Evolutionary conservation across 2,797 vertebrate species (phyloP).

Genomic region (Hemitrygon akajei): DNA sequence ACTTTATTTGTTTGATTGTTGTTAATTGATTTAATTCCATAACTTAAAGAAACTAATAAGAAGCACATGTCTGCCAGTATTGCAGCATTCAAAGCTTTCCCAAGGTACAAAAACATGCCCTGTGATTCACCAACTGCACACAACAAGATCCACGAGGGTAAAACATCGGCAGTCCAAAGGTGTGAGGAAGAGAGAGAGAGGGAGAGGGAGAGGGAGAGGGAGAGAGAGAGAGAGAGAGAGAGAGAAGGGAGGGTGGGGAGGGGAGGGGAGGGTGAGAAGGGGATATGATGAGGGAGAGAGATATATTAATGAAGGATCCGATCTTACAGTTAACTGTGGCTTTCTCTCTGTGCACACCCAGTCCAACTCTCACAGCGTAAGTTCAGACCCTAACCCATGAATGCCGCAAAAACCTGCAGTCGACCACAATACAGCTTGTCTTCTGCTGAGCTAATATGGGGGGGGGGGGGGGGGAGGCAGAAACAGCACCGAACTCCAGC

Average conservation of each 20-base stretch:
- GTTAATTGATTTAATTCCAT: conserved; percentile 2
- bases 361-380: neutral
- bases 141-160: neutral
- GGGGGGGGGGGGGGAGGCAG: too few species aligned
- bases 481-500: too few species aligned
- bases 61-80: neutral
- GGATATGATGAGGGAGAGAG: too few species aligned
- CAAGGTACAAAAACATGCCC: neutral
- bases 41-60: conserved; percentile 14
- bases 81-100: neutral
- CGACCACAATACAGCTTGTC: too few species aligned
- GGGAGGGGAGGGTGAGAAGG: too few species aligned
- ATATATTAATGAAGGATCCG: neutral
- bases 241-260: too few species aligned
- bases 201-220: too few species aligned
- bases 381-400: too few species aligned
- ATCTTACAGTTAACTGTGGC: neutral
- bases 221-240: too few species aligned
- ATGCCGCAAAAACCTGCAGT: too few species aligned
- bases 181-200: too few species aligned
- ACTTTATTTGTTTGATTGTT: neutral
- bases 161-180: neutral
- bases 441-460: too few species aligned
- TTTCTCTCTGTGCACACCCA: neutral
- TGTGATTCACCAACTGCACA: neutral